Conservation (phyloP, 2,888 invertebrate species). For the Volucella inanis region DNA sequence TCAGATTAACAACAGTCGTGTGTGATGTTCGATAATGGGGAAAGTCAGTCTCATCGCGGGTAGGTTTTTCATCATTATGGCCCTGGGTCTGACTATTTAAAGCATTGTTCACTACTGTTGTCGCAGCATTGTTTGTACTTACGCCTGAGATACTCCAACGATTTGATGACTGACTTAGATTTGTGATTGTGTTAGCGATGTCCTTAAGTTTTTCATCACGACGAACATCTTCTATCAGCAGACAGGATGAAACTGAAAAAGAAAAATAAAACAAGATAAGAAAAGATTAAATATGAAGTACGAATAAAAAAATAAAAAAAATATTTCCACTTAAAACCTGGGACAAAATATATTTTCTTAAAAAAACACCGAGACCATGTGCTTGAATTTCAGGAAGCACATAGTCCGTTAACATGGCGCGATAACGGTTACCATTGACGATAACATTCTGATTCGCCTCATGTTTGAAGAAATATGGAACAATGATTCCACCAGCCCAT, state of each 20-base stretch:
- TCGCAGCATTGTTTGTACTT: conserved; percentile 85
- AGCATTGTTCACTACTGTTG: conserved; percentile 83
- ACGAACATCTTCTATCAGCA: conserved; percentile 83
- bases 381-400: no score
- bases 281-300: neutral
- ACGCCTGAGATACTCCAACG: conserved; percentile 81
- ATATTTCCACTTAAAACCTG: no score
- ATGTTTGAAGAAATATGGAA: no score
- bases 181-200: conserved; percentile 91
- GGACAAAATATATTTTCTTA: no score
- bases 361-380: no score
- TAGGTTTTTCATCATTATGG: conserved; percentile 79
- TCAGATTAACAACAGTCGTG: conserved; percentile 76
- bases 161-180: conserved; percentile 85
- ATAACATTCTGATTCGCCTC: no score
- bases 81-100: conserved; percentile 78
- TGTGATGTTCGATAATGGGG: conserved; percentile 76
- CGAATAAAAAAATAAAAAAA: neutral
- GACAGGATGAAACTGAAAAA: conserved; percentile 80
- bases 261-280: conserved; percentile 31
- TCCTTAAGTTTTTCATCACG: conserved; percentile 91
- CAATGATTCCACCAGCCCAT: no score
- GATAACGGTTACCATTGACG: no score
- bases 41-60: conserved; percentile 83
- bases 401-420: no score